Conservation (phyloP, 2,888 invertebrate genomes). For the Synergus laeviventris region DNA sequence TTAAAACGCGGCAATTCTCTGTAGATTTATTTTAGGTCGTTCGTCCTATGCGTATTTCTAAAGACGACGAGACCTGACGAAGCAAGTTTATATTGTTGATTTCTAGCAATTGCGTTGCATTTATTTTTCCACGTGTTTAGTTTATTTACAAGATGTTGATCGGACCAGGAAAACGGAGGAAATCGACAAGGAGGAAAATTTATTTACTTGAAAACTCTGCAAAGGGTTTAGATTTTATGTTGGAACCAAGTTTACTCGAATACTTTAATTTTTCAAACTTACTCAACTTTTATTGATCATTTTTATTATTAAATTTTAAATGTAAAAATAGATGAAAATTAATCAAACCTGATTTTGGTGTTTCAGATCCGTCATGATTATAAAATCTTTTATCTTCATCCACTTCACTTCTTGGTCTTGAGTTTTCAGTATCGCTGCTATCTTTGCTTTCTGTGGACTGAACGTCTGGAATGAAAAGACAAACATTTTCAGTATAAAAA, state of each 20-base stretch:
- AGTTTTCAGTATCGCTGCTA: slow-evolving; percentile 53
- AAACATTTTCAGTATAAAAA: slow-evolving; percentile 23
- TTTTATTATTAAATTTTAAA: too few relatives aligned
- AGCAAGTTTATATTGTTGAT: slow-evolving; percentile 28
- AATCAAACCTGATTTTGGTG: slow-evolving; percentile 60
- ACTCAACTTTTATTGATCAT: too few relatives aligned
- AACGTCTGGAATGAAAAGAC: slow-evolving; percentile 45
- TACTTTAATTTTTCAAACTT: neutral
- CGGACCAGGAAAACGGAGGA: too few relatives aligned
- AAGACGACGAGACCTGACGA: slow-evolving; percentile 43
- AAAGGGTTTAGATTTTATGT: neutral
- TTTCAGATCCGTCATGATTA: slow-evolving; percentile 52
- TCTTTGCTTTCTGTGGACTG: slow-evolving; percentile 56
- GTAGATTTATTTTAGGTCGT: slow-evolving; percentile 70
- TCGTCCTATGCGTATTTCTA: slow-evolving; percentile 56
- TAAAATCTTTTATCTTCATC: slow-evolving; percentile 56
- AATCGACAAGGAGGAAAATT: too few relatives aligned
- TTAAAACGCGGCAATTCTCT: slow-evolving; percentile 69
- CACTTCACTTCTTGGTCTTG: slow-evolving; percentile 57
- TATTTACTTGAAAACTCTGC: neutral
- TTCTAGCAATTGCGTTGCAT: slow-evolving; percentile 21
- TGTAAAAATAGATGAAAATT: neutral
- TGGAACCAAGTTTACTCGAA: neutral
- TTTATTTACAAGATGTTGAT: neutral
- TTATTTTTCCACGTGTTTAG: neutral